Conservation (phyloP, 1,140 invertebrate species). For the Bombus balteatus region DNA sequence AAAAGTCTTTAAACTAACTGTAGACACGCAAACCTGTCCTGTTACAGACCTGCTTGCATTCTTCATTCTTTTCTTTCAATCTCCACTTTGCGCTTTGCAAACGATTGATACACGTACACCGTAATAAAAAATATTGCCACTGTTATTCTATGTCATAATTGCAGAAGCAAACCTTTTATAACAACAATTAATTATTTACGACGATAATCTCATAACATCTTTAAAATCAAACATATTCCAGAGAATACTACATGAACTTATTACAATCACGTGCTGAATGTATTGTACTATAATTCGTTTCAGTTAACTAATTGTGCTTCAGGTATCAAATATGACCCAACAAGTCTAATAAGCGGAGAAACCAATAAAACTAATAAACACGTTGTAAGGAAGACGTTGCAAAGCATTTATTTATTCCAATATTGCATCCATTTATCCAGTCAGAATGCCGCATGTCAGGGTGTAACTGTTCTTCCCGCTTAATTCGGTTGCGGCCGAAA, state of each 20-base stretch:
- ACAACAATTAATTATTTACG: neutral
- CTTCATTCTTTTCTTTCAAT: neutral
- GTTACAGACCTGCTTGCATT: neutral
- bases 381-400: neutral
- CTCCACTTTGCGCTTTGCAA: neutral
- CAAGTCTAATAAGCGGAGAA: neutral
- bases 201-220: neutral
- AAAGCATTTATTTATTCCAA: neutral
- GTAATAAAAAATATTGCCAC: neutral
- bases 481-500: constrained; percentile 5
- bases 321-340: too few species aligned
- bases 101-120: neutral
- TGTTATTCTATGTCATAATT: too few species aligned
- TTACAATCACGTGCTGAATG: too few species aligned
- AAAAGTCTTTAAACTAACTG: constrained; percentile 14
- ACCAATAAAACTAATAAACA: neutral
- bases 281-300: neutral
- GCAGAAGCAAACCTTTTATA: neutral
- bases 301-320: neutral
- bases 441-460: neutral
- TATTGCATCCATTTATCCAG: neutral
- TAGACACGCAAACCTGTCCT: constrained; percentile 12
- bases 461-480: constrained; percentile 1
- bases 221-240: neutral
- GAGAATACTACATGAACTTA: neutral